These are phyloP conservation scores for Stenotaenia linearis DNA, from an alignment of 2,888 invertebrate species.

Conservation along the genomic window DNA sequence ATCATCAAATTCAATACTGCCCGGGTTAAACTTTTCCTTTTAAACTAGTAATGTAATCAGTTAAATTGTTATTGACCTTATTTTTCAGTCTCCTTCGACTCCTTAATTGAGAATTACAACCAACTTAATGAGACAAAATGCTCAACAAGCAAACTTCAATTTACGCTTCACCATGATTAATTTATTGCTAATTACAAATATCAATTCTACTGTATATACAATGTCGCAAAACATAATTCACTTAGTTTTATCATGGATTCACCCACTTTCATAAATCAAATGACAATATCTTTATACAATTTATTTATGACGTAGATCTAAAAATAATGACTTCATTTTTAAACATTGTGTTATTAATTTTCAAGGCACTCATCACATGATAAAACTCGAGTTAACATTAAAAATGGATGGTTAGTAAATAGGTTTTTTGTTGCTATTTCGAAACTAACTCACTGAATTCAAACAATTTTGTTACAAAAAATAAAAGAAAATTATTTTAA, in stretches of 20 bases:
- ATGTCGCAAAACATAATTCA: slow-evolving; percentile 16
- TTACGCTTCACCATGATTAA: slow-evolving; percentile 16
- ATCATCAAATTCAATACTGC: not conserved
- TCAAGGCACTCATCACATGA: slow-evolving; percentile 20
- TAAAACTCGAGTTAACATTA: slow-evolving; percentile 2
- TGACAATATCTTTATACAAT: slow-evolving; percentile 16
- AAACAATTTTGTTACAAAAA: not conserved
- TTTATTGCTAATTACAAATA: not conserved
- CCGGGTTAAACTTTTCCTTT: not conserved
- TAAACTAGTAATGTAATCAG: not conserved
- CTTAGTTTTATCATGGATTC: slow-evolving; percentile 23
- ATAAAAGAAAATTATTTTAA: too few relatives aligned
- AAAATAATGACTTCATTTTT: slow-evolving; percentile 22
- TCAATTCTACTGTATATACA: slow-evolving; percentile 12
- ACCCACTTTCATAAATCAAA: slow-evolving; percentile 3
- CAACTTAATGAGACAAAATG: too few relatives aligned
- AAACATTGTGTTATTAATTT: not conserved
- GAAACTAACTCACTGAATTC: not conserved
- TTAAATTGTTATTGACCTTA: not conserved
- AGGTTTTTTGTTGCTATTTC: not conserved
- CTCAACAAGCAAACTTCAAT: not conserved
- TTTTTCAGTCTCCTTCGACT: not conserved
- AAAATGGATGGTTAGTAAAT: slow-evolving; percentile 24
- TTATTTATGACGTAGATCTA: not conserved
- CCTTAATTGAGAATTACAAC: not conserved